Conservation (phyloP, 2,113 vertebrate species). For the Hoplias malabaricus region DNA sequence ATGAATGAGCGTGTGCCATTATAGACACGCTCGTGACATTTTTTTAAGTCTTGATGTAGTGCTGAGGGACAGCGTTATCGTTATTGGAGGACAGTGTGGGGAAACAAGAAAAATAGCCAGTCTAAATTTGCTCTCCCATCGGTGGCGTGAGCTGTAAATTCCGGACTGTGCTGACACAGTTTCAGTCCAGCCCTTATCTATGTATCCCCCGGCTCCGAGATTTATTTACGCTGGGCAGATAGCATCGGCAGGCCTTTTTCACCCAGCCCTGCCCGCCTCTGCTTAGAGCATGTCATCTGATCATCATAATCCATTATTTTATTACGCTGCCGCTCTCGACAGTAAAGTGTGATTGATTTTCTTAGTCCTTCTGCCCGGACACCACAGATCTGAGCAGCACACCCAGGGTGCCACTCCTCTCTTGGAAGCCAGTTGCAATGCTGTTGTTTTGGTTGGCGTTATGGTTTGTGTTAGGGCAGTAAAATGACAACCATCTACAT, state of each 20-base stretch:
- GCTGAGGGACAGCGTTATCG: constrained; percentile 10
- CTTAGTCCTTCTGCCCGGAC: neutral
- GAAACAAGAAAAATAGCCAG: constrained; percentile 5
- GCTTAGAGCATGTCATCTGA: constrained; percentile 16
- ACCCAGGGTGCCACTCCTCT: neutral
- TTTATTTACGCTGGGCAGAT: constrained; percentile 32
- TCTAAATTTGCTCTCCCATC: neutral
- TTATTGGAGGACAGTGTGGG: neutral
- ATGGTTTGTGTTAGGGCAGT: no score
- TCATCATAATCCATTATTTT: constrained; percentile 39
- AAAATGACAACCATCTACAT: neutral
- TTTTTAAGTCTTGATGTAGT: constrained; percentile 18
- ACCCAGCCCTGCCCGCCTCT: neutral
- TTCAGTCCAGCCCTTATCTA: constrained; percentile 31
- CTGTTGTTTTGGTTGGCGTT: neutral
- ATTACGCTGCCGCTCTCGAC: constrained; percentile 20
- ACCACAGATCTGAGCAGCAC: neutral
- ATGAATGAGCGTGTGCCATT: neutral
- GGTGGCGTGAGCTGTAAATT: constrained; percentile 27
- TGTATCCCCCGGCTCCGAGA: neutral
- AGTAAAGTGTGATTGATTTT: constrained; percentile 44
- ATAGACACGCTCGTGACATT: constrained; percentile 10
- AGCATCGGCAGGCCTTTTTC: neutral
- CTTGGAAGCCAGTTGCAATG: neutral
- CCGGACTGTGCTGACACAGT: constrained; percentile 25